Conservation (phyloP, 2,797 vertebrate genomes). For the Columba guinea region DNA sequence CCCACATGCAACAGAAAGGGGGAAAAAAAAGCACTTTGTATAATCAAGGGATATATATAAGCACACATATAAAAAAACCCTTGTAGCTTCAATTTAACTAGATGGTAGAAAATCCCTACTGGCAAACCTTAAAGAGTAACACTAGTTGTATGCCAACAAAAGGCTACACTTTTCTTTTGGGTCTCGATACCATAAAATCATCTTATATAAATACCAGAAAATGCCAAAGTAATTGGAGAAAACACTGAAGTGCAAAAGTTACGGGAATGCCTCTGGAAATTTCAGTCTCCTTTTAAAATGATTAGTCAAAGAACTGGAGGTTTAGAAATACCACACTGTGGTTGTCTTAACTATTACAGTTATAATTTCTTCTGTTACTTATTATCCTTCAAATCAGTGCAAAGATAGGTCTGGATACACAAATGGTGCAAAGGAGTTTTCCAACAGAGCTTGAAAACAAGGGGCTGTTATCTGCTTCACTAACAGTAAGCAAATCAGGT, state of each 20-base stretch:
- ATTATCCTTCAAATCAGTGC: neutral
- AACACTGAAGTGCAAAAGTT: conserved; percentile 1
- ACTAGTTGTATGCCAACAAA: neutral
- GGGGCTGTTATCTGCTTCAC: neutral
- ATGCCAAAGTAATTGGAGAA: conserved; percentile 22
- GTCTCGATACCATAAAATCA: conserved; percentile 4
- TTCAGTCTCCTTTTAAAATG: neutral
- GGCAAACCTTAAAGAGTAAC: conserved; percentile 30
- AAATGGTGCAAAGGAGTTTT: neutral
- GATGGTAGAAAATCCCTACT: conserved; percentile 44
- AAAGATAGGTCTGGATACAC: neutral
- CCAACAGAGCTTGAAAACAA: neutral
- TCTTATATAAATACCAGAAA: conserved; percentile 43
- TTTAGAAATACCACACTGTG: neutral
- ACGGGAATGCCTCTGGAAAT: conserved; percentile 20
- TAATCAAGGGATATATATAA: conserved; percentile 25
- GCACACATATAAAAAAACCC: neutral
- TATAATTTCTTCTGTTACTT: neutral
- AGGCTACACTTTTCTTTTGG: neutral
- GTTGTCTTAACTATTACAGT: neutral
- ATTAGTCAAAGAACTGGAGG: conserved; percentile 1
- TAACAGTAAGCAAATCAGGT: neutral
- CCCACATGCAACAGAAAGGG: neutral
- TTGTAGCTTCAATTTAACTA: conserved; percentile 56
- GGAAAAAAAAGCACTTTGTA: neutral